Evolutionary conservation across 2,888 invertebrate species (phyloP).

Genomic region (Strigamia crassipes): DNA sequence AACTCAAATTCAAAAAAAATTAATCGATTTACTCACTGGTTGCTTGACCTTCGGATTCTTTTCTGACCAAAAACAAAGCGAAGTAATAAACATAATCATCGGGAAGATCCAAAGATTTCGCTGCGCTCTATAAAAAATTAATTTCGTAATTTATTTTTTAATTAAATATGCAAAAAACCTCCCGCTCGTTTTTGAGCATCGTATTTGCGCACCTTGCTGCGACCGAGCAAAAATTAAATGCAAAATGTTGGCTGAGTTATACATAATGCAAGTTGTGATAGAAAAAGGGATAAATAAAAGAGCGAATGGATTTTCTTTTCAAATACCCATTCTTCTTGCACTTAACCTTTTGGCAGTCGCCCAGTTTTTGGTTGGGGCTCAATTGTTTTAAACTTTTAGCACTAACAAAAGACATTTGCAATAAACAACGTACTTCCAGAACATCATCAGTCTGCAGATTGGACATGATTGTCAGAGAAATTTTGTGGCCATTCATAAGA

Average conservation of each 20-base stretch:
- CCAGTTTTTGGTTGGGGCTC: no score
- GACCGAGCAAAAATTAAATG: no score
- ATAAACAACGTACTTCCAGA: slow-evolving; percentile 63
- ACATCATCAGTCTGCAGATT: slow-evolving; percentile 83
- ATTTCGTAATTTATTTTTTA: background rate
- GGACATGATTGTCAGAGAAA: slow-evolving; percentile 77
- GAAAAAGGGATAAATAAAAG: no score
- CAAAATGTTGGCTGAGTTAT: background rate
- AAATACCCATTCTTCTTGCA: no score
- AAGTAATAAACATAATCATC: slow-evolving; percentile 83
- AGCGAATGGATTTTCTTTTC: no score
- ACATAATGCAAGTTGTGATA: background rate
- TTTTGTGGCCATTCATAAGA: slow-evolving; percentile 83
- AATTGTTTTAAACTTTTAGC: background rate
- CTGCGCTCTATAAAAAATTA: slow-evolving; percentile 68
- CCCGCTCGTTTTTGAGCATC: no score
- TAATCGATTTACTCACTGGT: slow-evolving; percentile 62
- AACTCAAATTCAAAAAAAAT: background rate
- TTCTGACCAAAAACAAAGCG: slow-evolving; percentile 83
- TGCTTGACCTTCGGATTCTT: slow-evolving; percentile 72
- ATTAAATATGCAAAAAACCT: background rate
- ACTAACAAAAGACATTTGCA: background rate
- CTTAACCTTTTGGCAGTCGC: no score
- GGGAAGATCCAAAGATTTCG: slow-evolving; percentile 78
- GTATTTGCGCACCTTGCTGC: no score